A percentile compares a stretch with the other conserved stretches of the same genome.
phyloP scores from a whole-genome alignment of 2,888 invertebrate species.

The Schrankia costaestrigalis region DNA sequence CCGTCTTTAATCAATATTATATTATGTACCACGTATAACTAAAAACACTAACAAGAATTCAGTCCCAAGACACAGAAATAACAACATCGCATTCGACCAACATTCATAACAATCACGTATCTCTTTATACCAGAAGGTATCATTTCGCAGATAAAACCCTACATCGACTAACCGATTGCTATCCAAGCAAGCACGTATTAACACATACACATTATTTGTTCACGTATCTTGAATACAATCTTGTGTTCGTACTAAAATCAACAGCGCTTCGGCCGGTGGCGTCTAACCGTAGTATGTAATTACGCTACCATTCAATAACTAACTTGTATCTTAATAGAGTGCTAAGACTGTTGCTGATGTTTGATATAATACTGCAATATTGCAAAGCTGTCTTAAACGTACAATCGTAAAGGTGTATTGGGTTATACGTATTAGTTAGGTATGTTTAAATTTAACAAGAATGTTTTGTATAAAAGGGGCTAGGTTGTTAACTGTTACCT shows the following conservation, averaged over 20 bases:
- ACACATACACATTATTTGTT: conserved; percentile 47
- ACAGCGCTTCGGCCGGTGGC: conserved; percentile 61
- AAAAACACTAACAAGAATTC: too few species aligned
- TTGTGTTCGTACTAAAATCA: conserved; percentile 44
- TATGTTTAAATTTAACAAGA: too few species aligned
- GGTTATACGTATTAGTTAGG: conserved; percentile 7
- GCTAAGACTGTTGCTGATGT: conserved; percentile 60
- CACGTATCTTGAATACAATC: conserved; percentile 59
- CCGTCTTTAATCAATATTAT: too few species aligned
- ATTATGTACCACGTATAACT: too few species aligned
- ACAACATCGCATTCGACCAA: conserved; percentile 23
- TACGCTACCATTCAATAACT: conserved; percentile 64
- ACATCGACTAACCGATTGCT: conserved; percentile 22
- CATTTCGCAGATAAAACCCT: conserved; percentile 31
- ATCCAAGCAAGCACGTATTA: conserved; percentile 36
- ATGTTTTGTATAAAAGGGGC: too few species aligned
- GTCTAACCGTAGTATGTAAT: conserved; percentile 50
- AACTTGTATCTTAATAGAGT: conserved; percentile 67
- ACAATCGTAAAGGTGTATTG: conserved; percentile 13
- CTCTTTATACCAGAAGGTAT: conserved; percentile 34
- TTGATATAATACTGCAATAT: conserved; percentile 32
- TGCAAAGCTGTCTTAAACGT: conserved; percentile 7
- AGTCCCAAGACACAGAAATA: too few species aligned
- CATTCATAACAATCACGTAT: conserved; percentile 17
- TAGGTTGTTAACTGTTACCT: too few species aligned